Percentiles rank a stretch among this genome's conserved stretches.
Conservation (phyloP, 2,888 invertebrate genomes). For the Drosophila putrida region DNA sequence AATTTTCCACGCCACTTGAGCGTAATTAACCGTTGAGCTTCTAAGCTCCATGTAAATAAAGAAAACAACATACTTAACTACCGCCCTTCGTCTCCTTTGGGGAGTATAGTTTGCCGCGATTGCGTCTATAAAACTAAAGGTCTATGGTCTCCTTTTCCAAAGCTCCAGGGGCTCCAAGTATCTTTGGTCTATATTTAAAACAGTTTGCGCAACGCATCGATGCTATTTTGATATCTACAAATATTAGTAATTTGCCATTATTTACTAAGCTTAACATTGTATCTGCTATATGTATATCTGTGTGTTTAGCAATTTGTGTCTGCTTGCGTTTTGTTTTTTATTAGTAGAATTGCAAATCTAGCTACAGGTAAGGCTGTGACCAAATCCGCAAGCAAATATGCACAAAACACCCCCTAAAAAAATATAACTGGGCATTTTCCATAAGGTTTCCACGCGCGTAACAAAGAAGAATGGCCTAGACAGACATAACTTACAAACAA, state of each 20-base stretch:
- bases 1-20: constrained; percentile 81
- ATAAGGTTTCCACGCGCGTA: constrained; percentile 56
- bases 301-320: constrained; percentile 40
- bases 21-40: constrained; percentile 77
- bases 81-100: not conserved
- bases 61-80: constrained; percentile 10
- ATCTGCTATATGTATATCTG: constrained; percentile 15
- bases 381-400: constrained; percentile 58
- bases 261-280: constrained; percentile 51
- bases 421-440: constrained; percentile 67
- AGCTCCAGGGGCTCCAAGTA: constrained; percentile 14
- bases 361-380: constrained; percentile 34
- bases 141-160: constrained; percentile 1
- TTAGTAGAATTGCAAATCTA: constrained; percentile 22
- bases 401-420: constrained; percentile 28
- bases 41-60: constrained; percentile 69
- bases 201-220: constrained; percentile 69
- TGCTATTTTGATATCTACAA: constrained; percentile 77
- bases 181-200: constrained; percentile 62
- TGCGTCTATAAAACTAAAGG: constrained; percentile 3
- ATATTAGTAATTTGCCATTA: constrained; percentile 74
- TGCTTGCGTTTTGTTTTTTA: constrained; percentile 29
- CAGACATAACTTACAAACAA: constrained; percentile 56
- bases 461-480: constrained; percentile 15
- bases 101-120: not conserved